phyloP scores from a whole-genome alignment of 2,888 invertebrate genomes.

The Liopterus haemorrhoidalis region DNA sequence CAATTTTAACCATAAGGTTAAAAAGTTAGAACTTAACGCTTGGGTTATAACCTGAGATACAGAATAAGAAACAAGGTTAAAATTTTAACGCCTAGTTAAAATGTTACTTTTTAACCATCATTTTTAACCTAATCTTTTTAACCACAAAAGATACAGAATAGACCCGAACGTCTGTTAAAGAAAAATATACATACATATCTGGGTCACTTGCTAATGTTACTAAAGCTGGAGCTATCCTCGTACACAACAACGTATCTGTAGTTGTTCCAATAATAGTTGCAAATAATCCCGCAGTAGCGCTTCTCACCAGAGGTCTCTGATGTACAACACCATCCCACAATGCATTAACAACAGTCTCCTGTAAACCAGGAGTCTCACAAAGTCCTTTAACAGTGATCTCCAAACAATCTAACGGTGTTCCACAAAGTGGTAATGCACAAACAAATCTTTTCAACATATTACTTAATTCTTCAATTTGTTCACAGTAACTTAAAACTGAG shows the following conservation, averaged over 20 bases:
- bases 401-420: constrained; percentile 47
- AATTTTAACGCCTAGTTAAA: not conserved
- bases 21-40: too few species aligned
- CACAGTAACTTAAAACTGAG: constrained; percentile 51
- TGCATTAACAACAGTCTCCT: constrained; percentile 54
- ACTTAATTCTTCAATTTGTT: constrained; percentile 47
- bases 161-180: not conserved
- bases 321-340: constrained; percentile 65
- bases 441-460: constrained; percentile 56
- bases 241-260: constrained; percentile 51
- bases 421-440: constrained; percentile 50
- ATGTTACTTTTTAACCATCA: too few species aligned
- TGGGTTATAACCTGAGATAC: too few species aligned
- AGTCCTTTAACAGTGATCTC: constrained; percentile 42
- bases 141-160: too few species aligned
- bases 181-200: constrained; percentile 52
- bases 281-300: constrained; percentile 56
- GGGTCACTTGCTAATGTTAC: constrained; percentile 64
- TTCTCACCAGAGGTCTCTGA: constrained; percentile 54
- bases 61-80: too few species aligned
- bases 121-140: too few species aligned
- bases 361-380: constrained; percentile 42
- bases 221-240: constrained; percentile 61
- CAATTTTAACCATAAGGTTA: too few species aligned
- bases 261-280: constrained; percentile 51